These are phyloP conservation scores for Steinernema hermaphroditum DNA, from an alignment of 2,888 invertebrate species.

Conservation along the genomic window DNA sequence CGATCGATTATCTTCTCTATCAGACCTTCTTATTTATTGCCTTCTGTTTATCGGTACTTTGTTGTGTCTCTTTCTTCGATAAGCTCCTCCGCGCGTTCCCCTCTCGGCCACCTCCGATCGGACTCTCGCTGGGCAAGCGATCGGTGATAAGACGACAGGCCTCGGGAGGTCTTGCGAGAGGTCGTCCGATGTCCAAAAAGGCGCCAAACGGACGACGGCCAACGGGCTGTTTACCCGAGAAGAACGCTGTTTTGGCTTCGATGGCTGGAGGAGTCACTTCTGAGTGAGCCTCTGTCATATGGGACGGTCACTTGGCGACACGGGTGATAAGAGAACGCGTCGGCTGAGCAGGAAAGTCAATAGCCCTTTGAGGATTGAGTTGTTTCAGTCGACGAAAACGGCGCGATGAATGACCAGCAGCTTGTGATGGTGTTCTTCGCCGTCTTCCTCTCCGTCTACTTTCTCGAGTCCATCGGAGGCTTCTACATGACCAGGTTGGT, in stretches of 20 bases:
- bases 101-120: too few relatives aligned
- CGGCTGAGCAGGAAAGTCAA: neutral
- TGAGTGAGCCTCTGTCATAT: too few relatives aligned
- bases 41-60: constrained; percentile 25
- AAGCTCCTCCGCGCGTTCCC: too few relatives aligned
- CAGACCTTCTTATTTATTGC: constrained; percentile 30
- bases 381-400: constrained; percentile 7
- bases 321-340: neutral
- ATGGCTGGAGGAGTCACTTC: too few relatives aligned
- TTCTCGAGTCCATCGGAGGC: constrained; percentile 66
- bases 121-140: too few relatives aligned
- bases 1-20: constrained; percentile 10
- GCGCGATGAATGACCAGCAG: constrained; percentile 18
- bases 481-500: constrained; percentile 65
- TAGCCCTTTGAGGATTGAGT: neutral
- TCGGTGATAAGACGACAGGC: too few relatives aligned
- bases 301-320: too few relatives aligned
- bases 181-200: too few relatives aligned
- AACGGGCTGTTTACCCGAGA: too few relatives aligned
- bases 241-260: too few relatives aligned
- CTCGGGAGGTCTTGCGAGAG: too few relatives aligned
- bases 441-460: constrained; percentile 64
- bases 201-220: too few relatives aligned
- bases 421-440: constrained; percentile 47
- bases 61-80: neutral